phyloP scores from a whole-genome alignment of 2,113 vertebrate species.

The Capreolus pygargus region DNA sequence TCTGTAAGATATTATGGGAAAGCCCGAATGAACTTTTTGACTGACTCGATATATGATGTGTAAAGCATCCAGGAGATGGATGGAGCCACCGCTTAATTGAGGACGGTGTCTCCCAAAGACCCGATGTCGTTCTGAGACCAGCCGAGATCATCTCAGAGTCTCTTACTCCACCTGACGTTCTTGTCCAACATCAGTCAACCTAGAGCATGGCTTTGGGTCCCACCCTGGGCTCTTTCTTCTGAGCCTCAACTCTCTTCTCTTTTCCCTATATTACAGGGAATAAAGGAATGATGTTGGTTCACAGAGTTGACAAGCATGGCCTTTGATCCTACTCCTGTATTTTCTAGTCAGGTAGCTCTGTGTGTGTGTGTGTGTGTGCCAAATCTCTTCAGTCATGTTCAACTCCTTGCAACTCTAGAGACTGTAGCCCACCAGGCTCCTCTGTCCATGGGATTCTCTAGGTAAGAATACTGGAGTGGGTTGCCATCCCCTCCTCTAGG shows the following conservation, averaged over 20 bases:
- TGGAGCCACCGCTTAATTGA: not conserved
- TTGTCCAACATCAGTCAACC: not conserved
- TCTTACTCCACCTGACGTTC: not conserved
- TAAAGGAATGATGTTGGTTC: not conserved
- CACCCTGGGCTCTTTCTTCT: not conserved
- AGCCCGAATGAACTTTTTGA: not conserved
- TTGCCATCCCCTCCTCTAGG: not conserved
- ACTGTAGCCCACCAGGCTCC: not conserved
- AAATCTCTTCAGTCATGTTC: not conserved
- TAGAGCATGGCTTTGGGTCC: not conserved
- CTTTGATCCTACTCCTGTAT: not conserved
- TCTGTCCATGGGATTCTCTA: not conserved
- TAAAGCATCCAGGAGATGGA: not conserved
- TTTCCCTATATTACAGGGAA: not conserved
- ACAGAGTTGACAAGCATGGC: not conserved
- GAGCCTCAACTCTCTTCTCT: not conserved
- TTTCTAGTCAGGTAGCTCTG: not conserved
- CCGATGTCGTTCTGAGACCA: not conserved
- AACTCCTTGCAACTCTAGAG: not conserved
- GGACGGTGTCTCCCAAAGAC: not conserved
- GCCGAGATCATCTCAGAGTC: not conserved
- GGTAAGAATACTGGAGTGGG: not conserved
- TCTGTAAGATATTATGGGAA: not conserved
- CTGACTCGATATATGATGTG: not conserved
- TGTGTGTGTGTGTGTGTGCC: not conserved